A percentile compares a stretch with the other conserved stretches of the same genome.
Evolutionary conservation across 37 sponge, comb jelly and placozoan genomes (phyloP).

Genomic region (Cliona cf. orientalis): DNA sequence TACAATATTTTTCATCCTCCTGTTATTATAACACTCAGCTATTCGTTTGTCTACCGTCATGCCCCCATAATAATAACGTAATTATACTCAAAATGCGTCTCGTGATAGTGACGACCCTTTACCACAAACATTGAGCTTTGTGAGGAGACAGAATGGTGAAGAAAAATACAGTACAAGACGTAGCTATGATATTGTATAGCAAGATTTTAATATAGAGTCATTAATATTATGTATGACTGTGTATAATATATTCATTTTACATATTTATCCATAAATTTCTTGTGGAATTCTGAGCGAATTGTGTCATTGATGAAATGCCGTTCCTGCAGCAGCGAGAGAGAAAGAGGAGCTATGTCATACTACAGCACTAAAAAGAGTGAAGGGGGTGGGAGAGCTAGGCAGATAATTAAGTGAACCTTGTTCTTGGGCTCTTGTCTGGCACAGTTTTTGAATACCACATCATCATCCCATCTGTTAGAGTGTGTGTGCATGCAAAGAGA

Average conservation of each 20-base stretch:
- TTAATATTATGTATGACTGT: not conserved
- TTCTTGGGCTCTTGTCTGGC: conserved; percentile 83
- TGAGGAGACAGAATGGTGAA: no score
- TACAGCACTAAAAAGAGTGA: not conserved
- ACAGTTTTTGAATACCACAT: conserved; percentile 99
- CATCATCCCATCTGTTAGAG: conserved; percentile 99
- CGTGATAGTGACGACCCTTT: not conserved
- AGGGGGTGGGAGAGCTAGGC: not conserved
- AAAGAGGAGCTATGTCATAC: not conserved
- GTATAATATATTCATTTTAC: conserved; percentile 64
- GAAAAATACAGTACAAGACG: no score
- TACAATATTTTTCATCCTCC: not conserved
- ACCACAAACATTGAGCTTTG: no score
- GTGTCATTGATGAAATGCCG: conserved; percentile 96
- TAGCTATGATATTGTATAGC: no score
- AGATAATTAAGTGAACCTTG: conserved; percentile 43
- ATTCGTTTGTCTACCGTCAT: no score
- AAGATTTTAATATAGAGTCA: no score
- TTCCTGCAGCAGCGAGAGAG: conserved; percentile 51
- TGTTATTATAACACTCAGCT: not conserved
- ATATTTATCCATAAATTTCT: conserved; percentile 98
- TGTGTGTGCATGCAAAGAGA: no score
- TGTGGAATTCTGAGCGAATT: conserved; percentile 96
- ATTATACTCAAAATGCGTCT: not conserved
- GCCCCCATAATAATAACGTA: not conserved